Conservation (phyloP, 2,113 vertebrate species). For the Prionailurus bengalensis region DNA sequence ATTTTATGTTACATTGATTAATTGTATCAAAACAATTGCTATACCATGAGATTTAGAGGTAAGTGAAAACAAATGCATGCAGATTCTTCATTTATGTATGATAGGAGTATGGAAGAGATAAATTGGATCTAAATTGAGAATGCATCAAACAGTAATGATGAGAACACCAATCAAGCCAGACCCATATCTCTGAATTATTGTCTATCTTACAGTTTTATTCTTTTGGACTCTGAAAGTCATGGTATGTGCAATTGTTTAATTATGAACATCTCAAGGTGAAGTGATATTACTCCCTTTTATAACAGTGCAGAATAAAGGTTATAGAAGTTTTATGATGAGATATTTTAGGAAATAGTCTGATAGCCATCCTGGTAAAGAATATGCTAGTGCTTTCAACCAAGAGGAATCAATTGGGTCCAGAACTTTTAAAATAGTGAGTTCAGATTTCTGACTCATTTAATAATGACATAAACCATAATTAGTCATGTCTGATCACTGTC, state of each 20-base stretch:
- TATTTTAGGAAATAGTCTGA: conserved; percentile 13
- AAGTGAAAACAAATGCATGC: neutral
- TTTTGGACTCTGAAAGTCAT: neutral
- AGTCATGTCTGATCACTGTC: neutral
- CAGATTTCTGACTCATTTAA: neutral
- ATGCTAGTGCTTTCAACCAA: neutral
- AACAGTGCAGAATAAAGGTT: neutral
- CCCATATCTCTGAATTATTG: neutral
- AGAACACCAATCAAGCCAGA: neutral
- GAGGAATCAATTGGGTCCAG: neutral
- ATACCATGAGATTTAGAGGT: neutral
- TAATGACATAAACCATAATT: neutral
- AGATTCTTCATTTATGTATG: neutral
- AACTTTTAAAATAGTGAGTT: neutral
- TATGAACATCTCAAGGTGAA: neutral
- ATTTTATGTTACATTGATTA: neutral
- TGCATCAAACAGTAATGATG: neutral
- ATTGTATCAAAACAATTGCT: neutral
- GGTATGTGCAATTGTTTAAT: neutral
- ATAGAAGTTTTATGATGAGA: neutral
- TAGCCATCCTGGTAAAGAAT: neutral
- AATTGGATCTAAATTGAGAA: neutral
- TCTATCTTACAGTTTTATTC: neutral
- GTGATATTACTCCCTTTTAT: neutral
- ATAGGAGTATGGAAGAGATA: neutral